Evolutionary conservation across 2,113 vertebrate species (phyloP).

Genomic region (Bubo blakistoni): DNA sequence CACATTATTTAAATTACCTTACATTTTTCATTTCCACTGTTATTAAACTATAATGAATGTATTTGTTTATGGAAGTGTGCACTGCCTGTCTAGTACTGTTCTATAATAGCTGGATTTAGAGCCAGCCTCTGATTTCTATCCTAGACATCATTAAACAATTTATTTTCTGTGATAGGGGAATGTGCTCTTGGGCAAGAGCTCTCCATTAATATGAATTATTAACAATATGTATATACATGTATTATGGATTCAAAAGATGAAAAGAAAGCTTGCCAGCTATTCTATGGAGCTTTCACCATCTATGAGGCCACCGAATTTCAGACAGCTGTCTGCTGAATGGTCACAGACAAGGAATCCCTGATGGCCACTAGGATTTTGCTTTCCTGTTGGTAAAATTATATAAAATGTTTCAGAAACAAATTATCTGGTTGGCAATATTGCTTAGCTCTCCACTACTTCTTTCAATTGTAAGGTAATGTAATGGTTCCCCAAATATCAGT

Average conservation of each 20-base stretch:
- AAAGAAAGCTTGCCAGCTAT: neutral
- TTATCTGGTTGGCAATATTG: neutral
- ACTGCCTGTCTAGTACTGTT: neutral
- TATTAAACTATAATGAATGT: constrained; percentile 30
- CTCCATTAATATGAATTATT: constrained; percentile 59
- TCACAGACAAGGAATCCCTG: neutral
- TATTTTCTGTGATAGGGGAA: constrained; percentile 41
- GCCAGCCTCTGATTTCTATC: neutral
- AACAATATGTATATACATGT: constrained; percentile 34
- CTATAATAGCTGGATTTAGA: constrained; percentile 15
- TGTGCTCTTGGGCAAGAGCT: constrained; percentile 21
- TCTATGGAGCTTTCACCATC: neutral
- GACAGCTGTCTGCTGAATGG: neutral
- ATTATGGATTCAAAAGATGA: constrained; percentile 45
- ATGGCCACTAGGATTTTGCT: neutral
- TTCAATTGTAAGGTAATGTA: neutral
- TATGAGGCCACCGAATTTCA: neutral
- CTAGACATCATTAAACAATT: constrained; percentile 48
- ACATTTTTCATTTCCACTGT: neutral
- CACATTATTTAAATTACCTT: constrained; percentile 17
- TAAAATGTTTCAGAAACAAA: neutral
- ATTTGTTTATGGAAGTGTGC: constrained; percentile 33
- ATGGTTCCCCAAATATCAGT: neutral
- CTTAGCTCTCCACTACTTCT: neutral
- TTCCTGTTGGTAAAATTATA: neutral